A percentile compares a stretch with the other conserved stretches of the same genome.
Evolutionary conservation across 2,113 vertebrate species (phyloP).

Genomic region (Rhinogobius similis): DNA sequence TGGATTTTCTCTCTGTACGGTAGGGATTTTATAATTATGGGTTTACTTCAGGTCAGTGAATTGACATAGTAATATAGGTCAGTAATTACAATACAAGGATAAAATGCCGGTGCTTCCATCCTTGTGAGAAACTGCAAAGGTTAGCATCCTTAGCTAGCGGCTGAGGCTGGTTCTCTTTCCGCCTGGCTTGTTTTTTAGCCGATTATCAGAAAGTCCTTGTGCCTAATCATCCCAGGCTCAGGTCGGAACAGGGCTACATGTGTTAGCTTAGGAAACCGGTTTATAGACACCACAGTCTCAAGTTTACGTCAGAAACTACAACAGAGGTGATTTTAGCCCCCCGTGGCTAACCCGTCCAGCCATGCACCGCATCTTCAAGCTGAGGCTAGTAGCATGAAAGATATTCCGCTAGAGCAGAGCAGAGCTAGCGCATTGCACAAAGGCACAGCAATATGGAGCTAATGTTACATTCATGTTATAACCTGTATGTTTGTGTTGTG

Average conservation of each 20-base stretch:
- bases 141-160: conserved; percentile 60
- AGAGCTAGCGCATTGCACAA: conserved; percentile 5
- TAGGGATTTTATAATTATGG: conserved; percentile 35
- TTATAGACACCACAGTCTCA: neutral
- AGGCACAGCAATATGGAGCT: neutral
- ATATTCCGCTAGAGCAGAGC: conserved; percentile 1
- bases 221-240: conserved; percentile 52
- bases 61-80: neutral
- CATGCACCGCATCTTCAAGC: conserved; percentile 32
- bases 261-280: conserved; percentile 29
- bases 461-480: neutral
- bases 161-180: conserved; percentile 49
- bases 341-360: conserved; percentile 24
- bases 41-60: neutral
- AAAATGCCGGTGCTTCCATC: neutral
- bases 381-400: conserved; percentile 14
- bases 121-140: conserved; percentile 19
- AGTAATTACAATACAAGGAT: no score
- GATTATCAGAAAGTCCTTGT: conserved; percentile 69
- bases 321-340: conserved; percentile 27
- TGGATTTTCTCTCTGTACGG: conserved; percentile 68
- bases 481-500: neutral
- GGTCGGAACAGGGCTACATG: conserved; percentile 29
- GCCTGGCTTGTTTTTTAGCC: conserved; percentile 62
- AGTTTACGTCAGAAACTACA: neutral